These are phyloP conservation scores for Myocastor coypus DNA, from an alignment of 2,113 vertebrate genomes.

Conservation along the genomic window DNA sequence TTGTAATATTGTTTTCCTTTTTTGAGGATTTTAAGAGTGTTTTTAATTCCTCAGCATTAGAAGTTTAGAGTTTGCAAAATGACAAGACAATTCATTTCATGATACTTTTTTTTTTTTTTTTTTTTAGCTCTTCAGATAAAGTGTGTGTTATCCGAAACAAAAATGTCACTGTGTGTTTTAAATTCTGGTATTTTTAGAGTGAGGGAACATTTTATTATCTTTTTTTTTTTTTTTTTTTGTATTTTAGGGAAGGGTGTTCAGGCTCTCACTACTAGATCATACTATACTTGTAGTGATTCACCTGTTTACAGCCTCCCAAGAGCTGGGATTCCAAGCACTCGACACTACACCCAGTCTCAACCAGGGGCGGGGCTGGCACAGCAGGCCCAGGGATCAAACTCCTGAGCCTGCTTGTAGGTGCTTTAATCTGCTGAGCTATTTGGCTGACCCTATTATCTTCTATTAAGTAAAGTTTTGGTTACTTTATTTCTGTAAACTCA, in stretches of 20 bases:
- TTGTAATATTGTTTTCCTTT: conserved; percentile 20
- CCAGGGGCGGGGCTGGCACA: no score
- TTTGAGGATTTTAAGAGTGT: conserved; percentile 10
- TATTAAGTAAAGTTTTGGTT: conserved; percentile 26
- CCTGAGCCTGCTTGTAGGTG: no score
- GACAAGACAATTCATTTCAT: not conserved
- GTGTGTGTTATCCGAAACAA: not conserved
- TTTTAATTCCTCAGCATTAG: not conserved
- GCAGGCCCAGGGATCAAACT: no score
- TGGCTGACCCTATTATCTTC: not conserved
- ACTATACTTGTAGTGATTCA: no score
- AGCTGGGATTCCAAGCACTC: no score
- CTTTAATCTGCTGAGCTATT: no score
- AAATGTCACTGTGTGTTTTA: not conserved
- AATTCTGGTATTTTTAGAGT: conserved; percentile 37
- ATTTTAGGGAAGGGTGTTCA: no score
- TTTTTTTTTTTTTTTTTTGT: no score
- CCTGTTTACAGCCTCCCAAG: no score
- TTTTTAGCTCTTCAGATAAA: not conserved
- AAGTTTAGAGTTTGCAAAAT: conserved; percentile 20
- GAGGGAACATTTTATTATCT: not conserved
- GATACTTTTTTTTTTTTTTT: not conserved
- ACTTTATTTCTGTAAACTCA: conserved; percentile 26
- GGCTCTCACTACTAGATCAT: no score
- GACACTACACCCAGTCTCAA: no score